Evolutionary conservation across 2,797 vertebrate species (phyloP).

Genomic region (Urophycis tenuis): DNA sequence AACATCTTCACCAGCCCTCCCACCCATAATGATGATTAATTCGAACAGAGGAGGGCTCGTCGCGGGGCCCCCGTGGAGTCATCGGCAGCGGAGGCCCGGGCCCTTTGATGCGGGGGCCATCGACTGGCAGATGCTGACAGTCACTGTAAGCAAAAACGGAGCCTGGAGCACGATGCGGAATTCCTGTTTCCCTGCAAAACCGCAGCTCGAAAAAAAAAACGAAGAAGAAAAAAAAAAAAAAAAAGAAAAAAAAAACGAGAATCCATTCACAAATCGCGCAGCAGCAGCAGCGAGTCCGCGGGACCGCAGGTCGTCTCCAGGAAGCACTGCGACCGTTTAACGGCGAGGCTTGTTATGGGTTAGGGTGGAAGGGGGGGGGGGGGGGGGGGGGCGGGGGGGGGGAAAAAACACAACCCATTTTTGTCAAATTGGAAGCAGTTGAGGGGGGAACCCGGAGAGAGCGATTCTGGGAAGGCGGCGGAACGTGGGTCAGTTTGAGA

Average conservation of each 20-base stretch:
- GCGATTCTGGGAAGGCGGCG: conserved; percentile 11
- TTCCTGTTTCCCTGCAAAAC: conserved; percentile 36
- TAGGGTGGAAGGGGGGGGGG: background rate
- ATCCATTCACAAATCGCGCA: conserved; percentile 54
- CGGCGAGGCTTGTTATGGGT: background rate
- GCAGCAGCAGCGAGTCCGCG: conserved; percentile 37
- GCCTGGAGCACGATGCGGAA: conserved; percentile 43
- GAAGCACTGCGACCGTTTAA: conserved; percentile 38
- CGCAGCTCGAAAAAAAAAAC: background rate
- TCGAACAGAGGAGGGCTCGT: conserved; percentile 57
- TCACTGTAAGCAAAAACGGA: conserved; percentile 32
- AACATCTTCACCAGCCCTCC: conserved; percentile 33
- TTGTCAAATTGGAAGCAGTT: conserved; percentile 44
- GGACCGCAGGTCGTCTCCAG: conserved; percentile 48
- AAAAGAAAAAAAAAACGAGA: conserved; percentile 34
- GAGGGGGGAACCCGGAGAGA: conserved; percentile 39
- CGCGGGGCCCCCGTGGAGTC: conserved; percentile 33
- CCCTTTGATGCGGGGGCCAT: conserved; percentile 46
- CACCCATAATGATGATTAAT: conserved; percentile 44
- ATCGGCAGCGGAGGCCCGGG: conserved; percentile 21
- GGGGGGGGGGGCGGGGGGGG: no score
- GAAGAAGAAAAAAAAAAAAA: conserved; percentile 29
- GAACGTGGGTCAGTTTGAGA: background rate
- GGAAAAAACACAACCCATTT: conserved; percentile 6
- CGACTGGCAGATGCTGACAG: conserved; percentile 40